These are phyloP conservation scores for Watsonalla binaria DNA, from an alignment of 2,888 invertebrate genomes.

Conservation along the genomic window DNA sequence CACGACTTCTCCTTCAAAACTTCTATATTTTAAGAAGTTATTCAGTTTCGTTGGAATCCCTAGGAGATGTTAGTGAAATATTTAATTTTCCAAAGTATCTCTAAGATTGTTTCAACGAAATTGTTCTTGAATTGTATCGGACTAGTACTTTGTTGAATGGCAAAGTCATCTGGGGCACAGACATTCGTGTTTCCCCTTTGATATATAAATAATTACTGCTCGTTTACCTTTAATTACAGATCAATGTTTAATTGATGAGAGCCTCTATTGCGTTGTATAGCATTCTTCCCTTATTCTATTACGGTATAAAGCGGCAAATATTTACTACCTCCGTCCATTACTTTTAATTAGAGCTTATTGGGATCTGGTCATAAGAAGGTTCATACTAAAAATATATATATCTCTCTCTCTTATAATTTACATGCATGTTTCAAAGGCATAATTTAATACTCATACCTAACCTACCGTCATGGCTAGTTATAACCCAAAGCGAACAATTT, in stretches of 20 bases:
- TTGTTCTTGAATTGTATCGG: neutral
- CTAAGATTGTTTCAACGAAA: conserved; percentile 6
- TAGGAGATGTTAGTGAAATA: conserved; percentile 45
- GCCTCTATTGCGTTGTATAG: neutral
- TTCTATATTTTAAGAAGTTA: conserved; percentile 66
- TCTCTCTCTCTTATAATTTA: no score
- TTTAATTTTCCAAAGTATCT: conserved; percentile 46
- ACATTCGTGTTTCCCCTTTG: neutral
- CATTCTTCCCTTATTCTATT: neutral
- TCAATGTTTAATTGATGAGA: neutral
- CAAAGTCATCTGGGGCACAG: neutral
- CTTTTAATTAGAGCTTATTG: no score
- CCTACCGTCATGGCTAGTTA: no score
- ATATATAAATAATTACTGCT: neutral
- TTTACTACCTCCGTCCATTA: no score
- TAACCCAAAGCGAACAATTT: neutral
- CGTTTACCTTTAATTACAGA: neutral
- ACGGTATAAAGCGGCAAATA: no score
- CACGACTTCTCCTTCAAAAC: conserved; percentile 38
- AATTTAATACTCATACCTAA: no score
- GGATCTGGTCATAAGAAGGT: no score
- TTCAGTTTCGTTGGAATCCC: conserved; percentile 44
- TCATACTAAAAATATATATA: no score
- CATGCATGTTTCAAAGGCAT: no score
- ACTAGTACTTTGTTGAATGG: neutral